A percentile compares a stretch with the other conserved stretches of the same genome.
Evolutionary conservation across 1,140 invertebrate species (phyloP).

Genomic region (Trichonephila inaurata): DNA sequence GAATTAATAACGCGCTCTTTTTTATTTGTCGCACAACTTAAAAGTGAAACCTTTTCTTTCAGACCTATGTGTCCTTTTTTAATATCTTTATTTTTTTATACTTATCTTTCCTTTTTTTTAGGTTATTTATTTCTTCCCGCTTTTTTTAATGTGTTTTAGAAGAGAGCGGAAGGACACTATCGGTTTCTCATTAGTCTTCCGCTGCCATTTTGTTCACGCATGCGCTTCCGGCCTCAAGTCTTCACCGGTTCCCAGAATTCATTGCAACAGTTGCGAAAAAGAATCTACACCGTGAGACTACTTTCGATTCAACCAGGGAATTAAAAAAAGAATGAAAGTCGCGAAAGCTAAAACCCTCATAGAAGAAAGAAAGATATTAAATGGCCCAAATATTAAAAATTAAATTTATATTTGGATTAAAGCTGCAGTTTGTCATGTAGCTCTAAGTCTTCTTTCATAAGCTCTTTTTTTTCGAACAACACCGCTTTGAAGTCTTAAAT

Average conservation of each 20-base stretch:
- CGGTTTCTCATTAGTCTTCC: slow-evolving; percentile 66
- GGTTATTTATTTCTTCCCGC: neutral
- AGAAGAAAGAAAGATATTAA: neutral
- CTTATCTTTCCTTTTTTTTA: neutral
- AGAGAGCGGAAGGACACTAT: slow-evolving; percentile 55
- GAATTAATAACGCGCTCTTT: too few species aligned
- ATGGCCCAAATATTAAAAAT: too few species aligned
- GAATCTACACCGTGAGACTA: neutral
- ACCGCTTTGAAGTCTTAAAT: too few species aligned
- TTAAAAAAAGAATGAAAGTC: neutral
- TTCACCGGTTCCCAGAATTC: slow-evolving; percentile 45
- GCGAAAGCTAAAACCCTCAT: too few species aligned
- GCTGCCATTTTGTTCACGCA: slow-evolving; percentile 1
- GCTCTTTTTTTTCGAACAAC: too few species aligned
- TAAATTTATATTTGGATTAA: too few species aligned
- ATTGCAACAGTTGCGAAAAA: slow-evolving; percentile 7
- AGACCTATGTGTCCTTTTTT: neutral
- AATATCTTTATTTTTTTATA: neutral
- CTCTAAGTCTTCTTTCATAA: too few species aligned
- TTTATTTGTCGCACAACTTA: too few species aligned
- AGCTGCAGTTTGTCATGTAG: too few species aligned
- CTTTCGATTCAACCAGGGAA: neutral
- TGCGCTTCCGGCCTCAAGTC: slow-evolving; percentile 48
- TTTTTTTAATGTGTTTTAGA: neutral
- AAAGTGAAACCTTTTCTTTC: neutral